A percentile compares a stretch with the other conserved stretches of the same genome.
Evolutionary conservation across 2,113 vertebrate species (phyloP).

Genomic region (Phyllostomus hastatus): DNA sequence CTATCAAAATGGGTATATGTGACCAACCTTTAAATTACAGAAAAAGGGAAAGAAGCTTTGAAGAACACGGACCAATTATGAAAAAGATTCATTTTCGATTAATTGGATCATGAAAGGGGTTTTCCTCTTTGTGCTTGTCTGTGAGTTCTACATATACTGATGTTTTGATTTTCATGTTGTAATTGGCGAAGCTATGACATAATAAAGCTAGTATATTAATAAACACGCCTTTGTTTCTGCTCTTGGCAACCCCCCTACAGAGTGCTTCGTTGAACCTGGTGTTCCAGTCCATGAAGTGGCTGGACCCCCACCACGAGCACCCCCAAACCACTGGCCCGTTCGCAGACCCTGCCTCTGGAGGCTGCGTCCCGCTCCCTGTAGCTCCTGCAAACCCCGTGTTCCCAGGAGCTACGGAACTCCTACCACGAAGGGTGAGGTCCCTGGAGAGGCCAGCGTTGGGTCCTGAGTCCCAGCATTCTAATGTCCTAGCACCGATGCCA

Average conservation of each 20-base stretch:
- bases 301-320: rapidly evolving
- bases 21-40: background rate
- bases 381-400: background rate
- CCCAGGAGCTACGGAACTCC: background rate
- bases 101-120: background rate
- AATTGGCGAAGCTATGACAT: background rate
- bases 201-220: background rate
- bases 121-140: background rate
- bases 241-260: background rate
- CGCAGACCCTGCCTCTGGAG: background rate
- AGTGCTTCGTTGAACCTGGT: background rate
- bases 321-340: background rate
- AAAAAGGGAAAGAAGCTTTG: background rate
- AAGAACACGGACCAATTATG: background rate
- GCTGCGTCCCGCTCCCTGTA: background rate
- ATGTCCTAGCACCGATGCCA: background rate
- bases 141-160: background rate
- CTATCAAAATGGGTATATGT: background rate
- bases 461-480: background rate
- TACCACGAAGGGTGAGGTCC: background rate
- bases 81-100: background rate
- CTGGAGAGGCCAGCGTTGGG: background rate
- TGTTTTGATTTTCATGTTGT: background rate
- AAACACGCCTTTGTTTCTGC: background rate
- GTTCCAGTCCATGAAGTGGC: background rate